Base-by-base conservation (phyloP, 1,140 invertebrate genomes). In the Phenacoccus solenopsis region DNA sequence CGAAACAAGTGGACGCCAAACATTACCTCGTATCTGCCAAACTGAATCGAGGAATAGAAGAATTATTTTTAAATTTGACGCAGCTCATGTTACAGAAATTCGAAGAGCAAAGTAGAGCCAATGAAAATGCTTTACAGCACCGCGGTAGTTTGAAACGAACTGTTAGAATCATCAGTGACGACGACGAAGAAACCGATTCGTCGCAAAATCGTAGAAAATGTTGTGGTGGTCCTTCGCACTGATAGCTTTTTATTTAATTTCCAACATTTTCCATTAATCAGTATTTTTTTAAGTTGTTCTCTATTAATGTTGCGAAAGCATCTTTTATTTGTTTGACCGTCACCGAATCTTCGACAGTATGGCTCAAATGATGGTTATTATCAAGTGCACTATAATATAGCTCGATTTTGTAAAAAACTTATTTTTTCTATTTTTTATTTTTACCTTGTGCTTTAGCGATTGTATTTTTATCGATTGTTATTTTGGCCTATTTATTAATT, bases 1-100 rank as follows among this genome's bases (percentile, higher is more conserved):
- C 96, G 10, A 83, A 84, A 70, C 90, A 90, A 75, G 96, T 98
- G 10, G 93, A 92, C 49, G 96, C 96, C n/a, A 85, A 86, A 72
- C 96, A 98, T 81, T 93, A 89, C 80, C 88, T 94, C 74, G 96
- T 94, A 16, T 98, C 96, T 25, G 97, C 97, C 0, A 98, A 98
- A 81, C 78, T 89, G 24, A 98, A 98, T 78, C 84, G 89, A 78
- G 91, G 93, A 27, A 91, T 98, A 22, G 90, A 96, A 76, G 94
- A 98, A 74, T 82, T 98, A 77, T 98, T 98, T 79, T 77, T 96
- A 56, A 87, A 93, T 73, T 79, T 98, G 64, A 90, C 90, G 21
- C 85, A 87, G 68, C 78, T 83, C 61, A 88, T 88, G 86, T 82
- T 88, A 61, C 77, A 81, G 28, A 79, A 80, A 71, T 81, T 80